Evolutionary conservation across 2,797 vertebrate species (phyloP), one percentile per base, ranked within the genome.

Genomic region (Furcifer pardalis): DNA sequence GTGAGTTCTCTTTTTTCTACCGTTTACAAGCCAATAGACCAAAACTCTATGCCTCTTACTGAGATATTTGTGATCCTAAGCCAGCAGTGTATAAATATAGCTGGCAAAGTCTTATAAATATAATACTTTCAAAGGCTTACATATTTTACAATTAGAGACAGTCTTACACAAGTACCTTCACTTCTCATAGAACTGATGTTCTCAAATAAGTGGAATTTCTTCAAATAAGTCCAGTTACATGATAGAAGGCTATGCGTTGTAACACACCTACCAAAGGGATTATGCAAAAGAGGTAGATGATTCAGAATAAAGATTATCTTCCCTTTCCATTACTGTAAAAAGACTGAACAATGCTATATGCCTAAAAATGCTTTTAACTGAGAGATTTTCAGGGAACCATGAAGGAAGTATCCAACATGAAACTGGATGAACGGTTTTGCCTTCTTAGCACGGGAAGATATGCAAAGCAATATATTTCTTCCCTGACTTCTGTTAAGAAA

Each of bases 241-340:
- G 87, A 91, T 90, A 21, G 65, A 90, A 91, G 83, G 79, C 87
- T 91, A 87, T 73, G 87, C 79, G 62, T 84, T 87, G 72, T 78
- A 87, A 77, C 63, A 76, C 83, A 88, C 59, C 89, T 91, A 86
- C 71, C 86, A 87, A 93, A 92, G 73, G 71, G 93, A 93, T 90
- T 13, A 84, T 68, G 79, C n/a, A 78, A 84, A 93, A 92, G 92
- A 94, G 93, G 94, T 94, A 95, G 93, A 92, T 90, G 83, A 87
- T 89, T 91, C 84, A 90, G 93, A 93, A 90, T 87, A 91, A 81
- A 35, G 0, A 2, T 87, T 79, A 87, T 91, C 84, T 81, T 91
- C 82, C 92, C 74, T 73, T 71, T 69, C 83, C 73, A 82, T 86
- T 81, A 89, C 27, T 65, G 77, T 82, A 80, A 90, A 92, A 82